Conservation (phyloP, 2,113 vertebrate genomes). For the Orcinus orca region DNA sequence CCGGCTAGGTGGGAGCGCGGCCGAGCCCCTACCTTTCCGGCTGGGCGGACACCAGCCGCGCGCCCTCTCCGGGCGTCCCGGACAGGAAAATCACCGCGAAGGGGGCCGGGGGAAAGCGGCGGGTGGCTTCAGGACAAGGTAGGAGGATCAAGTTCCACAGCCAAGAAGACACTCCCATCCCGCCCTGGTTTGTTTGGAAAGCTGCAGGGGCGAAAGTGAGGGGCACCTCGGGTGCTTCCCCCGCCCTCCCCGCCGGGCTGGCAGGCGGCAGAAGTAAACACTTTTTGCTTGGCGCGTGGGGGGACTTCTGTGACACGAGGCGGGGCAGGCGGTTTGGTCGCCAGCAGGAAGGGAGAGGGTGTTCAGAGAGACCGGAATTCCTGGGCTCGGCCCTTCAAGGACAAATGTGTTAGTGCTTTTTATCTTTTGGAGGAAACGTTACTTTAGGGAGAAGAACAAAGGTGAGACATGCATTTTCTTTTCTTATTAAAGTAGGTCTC, state of each 20-base stretch:
- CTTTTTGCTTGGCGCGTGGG: background rate
- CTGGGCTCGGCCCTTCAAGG: background rate
- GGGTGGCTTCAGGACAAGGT: conserved; percentile 60
- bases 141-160: conserved; percentile 53
- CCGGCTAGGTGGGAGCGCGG: background rate
- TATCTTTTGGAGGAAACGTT: background rate
- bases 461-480: background rate
- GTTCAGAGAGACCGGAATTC: background rate
- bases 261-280: background rate
- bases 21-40: conserved; percentile 47
- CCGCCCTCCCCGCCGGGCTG: background rate
- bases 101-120: conserved; percentile 7
- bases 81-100: conserved; percentile 55
- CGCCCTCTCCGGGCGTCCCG: background rate
- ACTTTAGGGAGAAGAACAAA: background rate
- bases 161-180: conserved; percentile 64
- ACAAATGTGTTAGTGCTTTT: background rate
- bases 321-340: background rate
- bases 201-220: background rate
- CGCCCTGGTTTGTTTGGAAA: conserved; percentile 6
- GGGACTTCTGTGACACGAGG: background rate
- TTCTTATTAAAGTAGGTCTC: background rate
- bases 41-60: background rate
- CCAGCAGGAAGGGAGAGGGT: background rate
- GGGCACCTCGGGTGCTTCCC: background rate